Evolutionary conservation across 2,888 invertebrate species (phyloP), one percentile per base, ranked within the genome.

Genomic region (Galeruca laticollis): DNA sequence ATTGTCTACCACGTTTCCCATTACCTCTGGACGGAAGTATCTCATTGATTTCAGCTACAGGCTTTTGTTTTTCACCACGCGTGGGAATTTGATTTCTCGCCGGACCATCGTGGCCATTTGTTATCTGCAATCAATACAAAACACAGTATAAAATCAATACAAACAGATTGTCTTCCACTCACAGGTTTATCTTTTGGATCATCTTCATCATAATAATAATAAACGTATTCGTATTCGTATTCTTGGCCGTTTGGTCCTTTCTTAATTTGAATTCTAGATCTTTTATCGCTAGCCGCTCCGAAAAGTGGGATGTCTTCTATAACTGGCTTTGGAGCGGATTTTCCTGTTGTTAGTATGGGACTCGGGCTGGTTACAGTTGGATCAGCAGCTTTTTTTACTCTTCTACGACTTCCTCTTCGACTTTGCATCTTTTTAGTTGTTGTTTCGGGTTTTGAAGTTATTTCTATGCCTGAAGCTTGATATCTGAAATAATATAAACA

Each of bases 171-270:
- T 26, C 26, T 8, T 61, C 52, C 63, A 70, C 69, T 60, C 64
- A 77, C 76, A 73, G 77, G 74, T 31, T 64, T 81, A 77, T 79
- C 86, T 85, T 74, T 80, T 60, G 77, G 66, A 71, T 87, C 88
- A 59, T 90, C 90, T 75, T 95, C 95, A 78, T 95, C 94, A 78
- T 94, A 94, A 79, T 96, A 96, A 82, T 96, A 96, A 81, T 96
- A 96, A 31, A 96, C 93, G 82, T 96, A 96, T 83, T 96, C 96
- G 81, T 95, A 96, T 84, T 96, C 96, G 81, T 95, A 95, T 81
- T 96, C 95, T 84, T 95, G 93, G 1, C 95, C 95, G 80, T 95
- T 95, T 1, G 94, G 94, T 13, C 94, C 95, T 81, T 95, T 95
- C 81, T 95, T 94, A 37, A 95, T 91, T 87, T 95, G 92, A 77